Base-by-base conservation (phyloP, 2,113 vertebrate genomes). In the Lepus americanus region DNA sequence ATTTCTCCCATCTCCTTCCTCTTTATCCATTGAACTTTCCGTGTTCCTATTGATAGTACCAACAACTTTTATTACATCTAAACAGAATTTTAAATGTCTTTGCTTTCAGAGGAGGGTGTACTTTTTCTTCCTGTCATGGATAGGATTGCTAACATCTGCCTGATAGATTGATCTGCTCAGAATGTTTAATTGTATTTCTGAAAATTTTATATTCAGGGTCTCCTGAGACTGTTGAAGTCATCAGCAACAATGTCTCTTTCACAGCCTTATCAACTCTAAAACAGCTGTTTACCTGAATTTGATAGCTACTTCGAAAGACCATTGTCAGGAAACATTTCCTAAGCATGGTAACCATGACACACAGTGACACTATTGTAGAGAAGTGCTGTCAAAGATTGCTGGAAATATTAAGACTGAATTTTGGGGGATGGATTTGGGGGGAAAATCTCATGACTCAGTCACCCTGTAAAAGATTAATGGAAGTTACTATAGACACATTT, bases 261-360 rank as follows among this genome's bases (percentile, higher is more conserved):
- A 91, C 85, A 66, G 74, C n/a, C 76, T 96, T 97, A 97, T 96
- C 96, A 94, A 36, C 79, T 79, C 33, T 97, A 90, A 97, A 94
- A 96, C 82, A 92, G 94, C 53, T 92, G 69, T 96, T 96, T 90
- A 86, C n/a, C 81, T 95, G 90, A 83, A 67, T 94, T 89, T 72
- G 83, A 94, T 92, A 94, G 63, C 64, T 94, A 44, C 53, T 88
- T 94, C 94, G 83, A 90, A 95, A 94, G 53, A 89, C 14, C 23
- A 49, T 83, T 94, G 36, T 94, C 81, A 78, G 70, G 86, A 96
- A 97, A 91, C 83, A 94, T 92, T 92, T 81, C 17, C 83, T 94
- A 95, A 59, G 88, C 86, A 94, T 84, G 44, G 88, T 74, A 95
- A 97, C 87, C 61, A 59, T 22, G 36, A 72, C 59, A 29, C 29